These are phyloP conservation scores for Peromyscus polionotus DNA, from an alignment of 2,113 vertebrate genomes.

Conservation along the genomic window DNA sequence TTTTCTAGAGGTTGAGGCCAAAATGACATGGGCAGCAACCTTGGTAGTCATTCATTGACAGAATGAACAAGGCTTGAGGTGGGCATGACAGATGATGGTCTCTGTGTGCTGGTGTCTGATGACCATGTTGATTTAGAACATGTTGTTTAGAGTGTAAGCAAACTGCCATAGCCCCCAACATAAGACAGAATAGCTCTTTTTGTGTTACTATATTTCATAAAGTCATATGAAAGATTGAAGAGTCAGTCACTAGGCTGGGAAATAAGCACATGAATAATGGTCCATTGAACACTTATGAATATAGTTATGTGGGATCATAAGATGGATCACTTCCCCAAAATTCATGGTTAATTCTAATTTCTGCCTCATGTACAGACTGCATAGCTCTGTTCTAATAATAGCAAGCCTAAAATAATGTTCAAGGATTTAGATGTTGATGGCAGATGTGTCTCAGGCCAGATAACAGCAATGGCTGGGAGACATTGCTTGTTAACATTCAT, in stretches of 20 bases:
- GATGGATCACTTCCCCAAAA: neutral
- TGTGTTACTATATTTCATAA: neutral
- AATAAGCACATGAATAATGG: neutral
- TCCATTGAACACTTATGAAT: neutral
- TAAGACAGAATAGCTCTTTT: neutral
- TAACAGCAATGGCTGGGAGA: conserved; percentile 47
- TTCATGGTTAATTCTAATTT: conserved; percentile 49
- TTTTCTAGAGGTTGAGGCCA: neutral
- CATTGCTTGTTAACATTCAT: conserved; percentile 63
- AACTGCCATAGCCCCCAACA: neutral
- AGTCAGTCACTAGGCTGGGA: neutral
- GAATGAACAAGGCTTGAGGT: neutral
- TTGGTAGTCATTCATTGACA: neutral
- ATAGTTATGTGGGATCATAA: neutral
- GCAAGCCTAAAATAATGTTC: conserved; percentile 43
- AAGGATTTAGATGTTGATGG: conserved; percentile 58
- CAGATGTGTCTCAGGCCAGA: conserved; percentile 66
- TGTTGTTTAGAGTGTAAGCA: neutral
- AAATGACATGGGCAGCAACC: neutral
- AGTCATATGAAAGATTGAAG: neutral
- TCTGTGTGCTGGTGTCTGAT: neutral
- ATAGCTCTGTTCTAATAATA: conserved; percentile 40
- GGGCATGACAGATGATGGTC: neutral
- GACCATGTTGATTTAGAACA: neutral
- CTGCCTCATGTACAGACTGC: neutral